Conservation (phyloP, 2,888 invertebrate genomes). For the Tanytarsus gracilentus region DNA sequence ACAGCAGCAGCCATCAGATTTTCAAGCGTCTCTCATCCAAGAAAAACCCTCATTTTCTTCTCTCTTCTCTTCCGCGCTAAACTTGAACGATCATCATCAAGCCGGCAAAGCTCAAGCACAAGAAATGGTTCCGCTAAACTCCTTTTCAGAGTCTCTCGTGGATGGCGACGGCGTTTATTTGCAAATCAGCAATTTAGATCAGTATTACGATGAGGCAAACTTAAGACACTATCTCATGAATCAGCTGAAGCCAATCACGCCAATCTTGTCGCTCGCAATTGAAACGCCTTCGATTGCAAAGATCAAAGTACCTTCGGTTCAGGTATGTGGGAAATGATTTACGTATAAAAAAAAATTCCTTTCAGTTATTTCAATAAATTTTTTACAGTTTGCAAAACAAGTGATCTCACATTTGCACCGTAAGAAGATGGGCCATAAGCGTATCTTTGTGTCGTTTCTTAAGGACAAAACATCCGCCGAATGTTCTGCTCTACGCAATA, state of each 20-base stretch:
- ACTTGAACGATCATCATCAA: neutral
- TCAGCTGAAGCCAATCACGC: slow-evolving; percentile 43
- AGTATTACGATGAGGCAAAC: slow-evolving; percentile 40
- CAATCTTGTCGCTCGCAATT: slow-evolving; percentile 40
- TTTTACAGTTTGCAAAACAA: slow-evolving; percentile 46
- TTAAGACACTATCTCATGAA: slow-evolving; percentile 39
- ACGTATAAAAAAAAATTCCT: neutral
- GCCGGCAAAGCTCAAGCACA: too few relatives aligned
- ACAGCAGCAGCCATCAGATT: neutral
- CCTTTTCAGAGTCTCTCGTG: neutral
- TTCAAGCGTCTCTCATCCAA: neutral
- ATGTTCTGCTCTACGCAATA: slow-evolving; percentile 54
- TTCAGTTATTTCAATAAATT: neutral
- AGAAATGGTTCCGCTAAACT: neutral
- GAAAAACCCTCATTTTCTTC: neutral
- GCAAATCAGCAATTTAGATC: slow-evolving; percentile 43
- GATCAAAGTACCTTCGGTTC: slow-evolving; percentile 39
- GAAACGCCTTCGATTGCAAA: slow-evolving; percentile 42
- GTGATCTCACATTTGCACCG: slow-evolving; percentile 73
- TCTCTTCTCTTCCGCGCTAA: neutral
- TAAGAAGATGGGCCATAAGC: slow-evolving; percentile 68
- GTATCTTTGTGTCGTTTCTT: slow-evolving; percentile 65
- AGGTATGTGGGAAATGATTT: neutral
- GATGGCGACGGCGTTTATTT: slow-evolving; percentile 31
- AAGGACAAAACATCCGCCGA: slow-evolving; percentile 51